Evolutionary conservation across 1,140 invertebrate species (phyloP), one percentile per base, ranked within the genome.

Genomic region (Macrocentrus cingulum): DNA sequence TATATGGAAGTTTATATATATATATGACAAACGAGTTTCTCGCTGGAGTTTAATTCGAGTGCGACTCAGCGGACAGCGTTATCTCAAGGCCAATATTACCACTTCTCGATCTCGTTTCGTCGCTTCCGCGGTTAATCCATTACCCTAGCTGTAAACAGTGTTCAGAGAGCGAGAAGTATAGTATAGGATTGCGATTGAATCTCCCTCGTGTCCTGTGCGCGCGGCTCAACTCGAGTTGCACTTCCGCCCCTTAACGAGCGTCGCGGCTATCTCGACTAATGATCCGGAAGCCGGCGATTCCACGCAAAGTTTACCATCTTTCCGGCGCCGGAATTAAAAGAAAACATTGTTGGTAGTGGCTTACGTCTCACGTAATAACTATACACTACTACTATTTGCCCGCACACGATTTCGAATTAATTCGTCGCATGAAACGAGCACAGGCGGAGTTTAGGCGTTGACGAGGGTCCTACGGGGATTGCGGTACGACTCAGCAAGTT

Each of bases 11-110:
- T n/a, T n/a, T n/a, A n/a, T n/a, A n/a, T n/a, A n/a, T n/a, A n/a
- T n/a, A n/a, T n/a, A n/a, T n/a, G n/a, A n/a, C n/a, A n/a, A n/a
- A n/a, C n/a, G n/a, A n/a, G n/a, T n/a, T n/a, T n/a, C n/a, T n/a
- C n/a, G n/a, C n/a, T n/a, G n/a, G n/a, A 51, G 49, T 36, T 37
- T 37, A 51, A 51, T 51, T 18, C n/a, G 34, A 20, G 20, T 13
- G 16, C 9, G 2, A 36, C 32, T n/a, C 2, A 11, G 22, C 22
- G 36, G 20, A 57, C 49, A 39, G 19, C 44, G 32, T 37, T 57
- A 57, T 50, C 36, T 49, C 20, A 50, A 57, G 55, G 50, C 46
- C 45, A 57, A 57, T 57, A 57, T 57, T 57, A 36, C 46, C 46
- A 50, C 32, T 49, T 49, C 55, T 57, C 55, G 34, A 57, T 57